A percentile compares a stretch with the other conserved stretches of the same genome.
These are phyloP conservation scores for Autographa gamma DNA, from an alignment of 2,888 invertebrate genomes.

Conservation along the genomic window DNA sequence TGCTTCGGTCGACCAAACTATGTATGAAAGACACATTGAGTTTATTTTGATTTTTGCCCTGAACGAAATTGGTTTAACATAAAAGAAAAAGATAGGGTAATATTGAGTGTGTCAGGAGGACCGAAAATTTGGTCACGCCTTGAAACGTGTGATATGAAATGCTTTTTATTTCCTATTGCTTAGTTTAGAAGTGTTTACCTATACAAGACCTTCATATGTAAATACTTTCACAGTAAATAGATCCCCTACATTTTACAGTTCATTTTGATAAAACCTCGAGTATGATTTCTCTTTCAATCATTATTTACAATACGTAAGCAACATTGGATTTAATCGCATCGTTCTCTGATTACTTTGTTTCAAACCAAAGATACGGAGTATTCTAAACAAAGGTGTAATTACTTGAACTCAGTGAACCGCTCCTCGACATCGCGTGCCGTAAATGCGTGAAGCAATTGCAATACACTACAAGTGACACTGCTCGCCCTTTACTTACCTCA, in stretches of 20 bases:
- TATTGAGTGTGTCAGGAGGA: conserved; percentile 64
- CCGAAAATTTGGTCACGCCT: conserved; percentile 60
- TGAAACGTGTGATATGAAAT: conserved; percentile 58
- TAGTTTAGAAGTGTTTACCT: conserved; percentile 34
- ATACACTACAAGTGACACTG: conserved; percentile 14
- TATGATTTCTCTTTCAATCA: no score
- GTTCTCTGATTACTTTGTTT: conserved; percentile 20
- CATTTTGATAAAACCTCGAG: not conserved
- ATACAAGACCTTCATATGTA: not conserved
- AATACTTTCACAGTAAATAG: not conserved
- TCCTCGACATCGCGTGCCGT: conserved; percentile 39
- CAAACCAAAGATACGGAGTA: not conserved
- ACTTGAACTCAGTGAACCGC: conserved; percentile 27
- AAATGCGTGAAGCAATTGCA: conserved; percentile 37
- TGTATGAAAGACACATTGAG: conserved; percentile 72
- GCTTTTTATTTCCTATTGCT: conserved; percentile 52
- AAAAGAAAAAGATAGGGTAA: conserved; percentile 68
- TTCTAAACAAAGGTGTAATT: conserved; percentile 19
- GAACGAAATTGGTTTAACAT: conserved; percentile 70
- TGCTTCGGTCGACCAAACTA: conserved; percentile 64
- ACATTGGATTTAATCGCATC: no score
- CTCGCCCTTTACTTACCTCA: conserved; percentile 19
- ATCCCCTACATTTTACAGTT: no score
- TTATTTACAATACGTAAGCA: no score
- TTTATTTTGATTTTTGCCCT: conserved; percentile 76